These are phyloP conservation scores for Seladonia tumulorum DNA, from an alignment of 2,888 invertebrate genomes.

Conservation along the genomic window DNA sequence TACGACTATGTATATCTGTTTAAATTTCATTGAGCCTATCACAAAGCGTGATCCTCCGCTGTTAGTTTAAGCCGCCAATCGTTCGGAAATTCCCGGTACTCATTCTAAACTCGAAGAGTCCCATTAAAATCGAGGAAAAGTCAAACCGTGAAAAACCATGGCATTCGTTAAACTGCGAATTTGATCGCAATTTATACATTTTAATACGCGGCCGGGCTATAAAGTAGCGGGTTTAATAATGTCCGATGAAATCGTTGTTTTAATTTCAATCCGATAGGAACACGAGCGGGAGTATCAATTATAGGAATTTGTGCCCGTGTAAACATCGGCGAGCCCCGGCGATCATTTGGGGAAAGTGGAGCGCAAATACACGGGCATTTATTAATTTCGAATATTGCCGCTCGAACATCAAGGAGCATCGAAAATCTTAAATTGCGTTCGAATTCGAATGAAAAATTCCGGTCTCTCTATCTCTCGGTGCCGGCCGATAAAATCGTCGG, in stretches of 20 bases:
- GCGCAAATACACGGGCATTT: background rate
- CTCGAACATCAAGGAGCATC: background rate
- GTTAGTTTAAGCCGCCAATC: background rate
- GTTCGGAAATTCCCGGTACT: background rate
- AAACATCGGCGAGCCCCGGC: background rate
- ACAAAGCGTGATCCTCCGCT: background rate
- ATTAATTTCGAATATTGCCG: background rate
- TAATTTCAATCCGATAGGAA: background rate
- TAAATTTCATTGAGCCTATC: background rate
- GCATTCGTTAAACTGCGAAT: background rate
- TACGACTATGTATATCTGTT: background rate
- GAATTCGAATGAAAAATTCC: background rate
- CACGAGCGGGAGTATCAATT: background rate
- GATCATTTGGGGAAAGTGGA: background rate
- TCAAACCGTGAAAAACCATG: background rate
- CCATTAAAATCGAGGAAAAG: background rate
- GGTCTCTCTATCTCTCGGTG: background rate
- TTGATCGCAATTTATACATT: background rate
- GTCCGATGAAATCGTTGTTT: background rate
- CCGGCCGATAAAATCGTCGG: background rate
- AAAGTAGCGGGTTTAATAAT: background rate
- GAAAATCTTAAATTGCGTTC: constrained; percentile 7
- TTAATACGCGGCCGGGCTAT: background rate
- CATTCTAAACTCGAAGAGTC: background rate
- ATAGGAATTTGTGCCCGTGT: background rate